These are phyloP conservation scores for Malaclemys terrapin DNA, from an alignment of 2,113 vertebrate species.

Conservation along the genomic window DNA sequence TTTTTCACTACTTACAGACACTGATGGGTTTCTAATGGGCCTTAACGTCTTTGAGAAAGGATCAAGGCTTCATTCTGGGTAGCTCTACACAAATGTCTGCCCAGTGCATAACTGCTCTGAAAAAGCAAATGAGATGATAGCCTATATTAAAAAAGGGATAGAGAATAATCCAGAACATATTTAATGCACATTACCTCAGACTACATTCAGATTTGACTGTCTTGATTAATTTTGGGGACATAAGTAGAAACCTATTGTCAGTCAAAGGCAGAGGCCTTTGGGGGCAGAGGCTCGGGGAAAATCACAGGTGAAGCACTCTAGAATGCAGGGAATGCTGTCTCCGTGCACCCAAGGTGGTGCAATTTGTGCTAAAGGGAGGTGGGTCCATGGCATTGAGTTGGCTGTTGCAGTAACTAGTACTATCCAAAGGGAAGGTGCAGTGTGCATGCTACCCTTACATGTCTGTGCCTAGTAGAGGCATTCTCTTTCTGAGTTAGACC, in stretches of 20 bases:
- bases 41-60: background rate
- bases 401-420: background rate
- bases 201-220: background rate
- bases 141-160: background rate
- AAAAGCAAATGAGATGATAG: background rate
- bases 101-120: background rate
- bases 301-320: background rate
- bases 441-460: fast-evolving
- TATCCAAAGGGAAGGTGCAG: background rate
- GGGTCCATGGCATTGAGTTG: background rate
- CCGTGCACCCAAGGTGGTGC: background rate
- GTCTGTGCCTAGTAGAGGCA: too few relatives aligned
- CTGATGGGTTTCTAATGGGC: background rate
- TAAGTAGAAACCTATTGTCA: background rate
- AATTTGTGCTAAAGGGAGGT: background rate
- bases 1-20: background rate
- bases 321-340: background rate
- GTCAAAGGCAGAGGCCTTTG: background rate
- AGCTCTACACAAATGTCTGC: background rate
- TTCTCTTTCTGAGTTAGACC: background rate
- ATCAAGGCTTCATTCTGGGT: background rate
- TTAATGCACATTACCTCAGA: background rate
- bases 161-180: background rate
- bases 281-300: background rate
- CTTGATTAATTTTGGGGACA: background rate